Conservation (phyloP, 1,140 invertebrate species). For the Anastrepha ludens region DNA sequence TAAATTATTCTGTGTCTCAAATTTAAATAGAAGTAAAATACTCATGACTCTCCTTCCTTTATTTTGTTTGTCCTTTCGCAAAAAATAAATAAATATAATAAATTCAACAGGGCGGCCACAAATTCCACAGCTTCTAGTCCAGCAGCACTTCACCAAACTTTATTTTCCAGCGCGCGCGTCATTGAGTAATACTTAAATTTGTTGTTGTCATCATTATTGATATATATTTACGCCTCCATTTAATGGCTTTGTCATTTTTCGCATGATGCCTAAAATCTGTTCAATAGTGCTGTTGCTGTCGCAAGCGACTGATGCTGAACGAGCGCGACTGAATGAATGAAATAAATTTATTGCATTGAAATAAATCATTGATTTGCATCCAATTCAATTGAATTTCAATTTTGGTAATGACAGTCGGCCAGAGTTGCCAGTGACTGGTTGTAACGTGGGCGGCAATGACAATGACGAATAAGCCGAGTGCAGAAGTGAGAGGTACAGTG, state of each 20-base stretch:
- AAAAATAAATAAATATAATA: too few species aligned
- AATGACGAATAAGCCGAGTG: slow-evolving; percentile 10
- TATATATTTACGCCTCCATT: not conserved
- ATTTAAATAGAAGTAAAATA: too few species aligned
- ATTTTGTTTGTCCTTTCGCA: too few species aligned
- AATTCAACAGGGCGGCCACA: not conserved
- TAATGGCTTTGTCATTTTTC: slow-evolving; percentile 27
- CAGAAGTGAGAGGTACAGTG: not conserved
- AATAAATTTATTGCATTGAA: slow-evolving; percentile 22
- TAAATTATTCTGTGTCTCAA: too few species aligned
- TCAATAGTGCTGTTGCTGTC: not conserved
- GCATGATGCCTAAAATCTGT: slow-evolving; percentile 28
- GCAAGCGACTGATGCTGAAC: not conserved
- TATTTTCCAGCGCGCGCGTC: not conserved
- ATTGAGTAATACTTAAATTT: not conserved
- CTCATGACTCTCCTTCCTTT: too few species aligned
- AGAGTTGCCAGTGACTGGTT: not conserved
- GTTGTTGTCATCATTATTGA: not conserved
- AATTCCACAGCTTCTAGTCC: slow-evolving; percentile 18
- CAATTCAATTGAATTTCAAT: slow-evolving; percentile 55
- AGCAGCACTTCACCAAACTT: not conserved
- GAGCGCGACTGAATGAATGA: not conserved
- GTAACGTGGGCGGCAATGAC: not conserved
- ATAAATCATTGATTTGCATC: slow-evolving; percentile 43
- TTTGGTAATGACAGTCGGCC: slow-evolving; percentile 36